phyloP scores from a whole-genome alignment of 1,140 invertebrate species.

The Philopotamus ludificatus region DNA sequence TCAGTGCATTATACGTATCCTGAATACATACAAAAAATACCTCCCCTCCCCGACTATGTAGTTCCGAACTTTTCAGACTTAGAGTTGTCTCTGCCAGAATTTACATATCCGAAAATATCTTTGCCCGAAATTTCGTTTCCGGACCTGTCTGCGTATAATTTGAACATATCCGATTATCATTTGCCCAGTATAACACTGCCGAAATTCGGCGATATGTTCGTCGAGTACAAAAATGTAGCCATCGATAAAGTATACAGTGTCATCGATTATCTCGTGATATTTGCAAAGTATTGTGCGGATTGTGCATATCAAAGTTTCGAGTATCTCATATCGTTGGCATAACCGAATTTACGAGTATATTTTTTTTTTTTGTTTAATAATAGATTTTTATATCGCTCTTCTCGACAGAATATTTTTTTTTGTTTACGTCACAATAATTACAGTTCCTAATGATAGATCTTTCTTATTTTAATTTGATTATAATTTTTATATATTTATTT shows the following conservation, averaged over 20 bases:
- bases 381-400: too few species aligned
- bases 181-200: constrained; percentile 42
- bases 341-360: too few species aligned
- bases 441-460: too few species aligned
- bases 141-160: constrained; percentile 43
- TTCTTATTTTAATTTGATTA: too few species aligned
- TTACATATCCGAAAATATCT: constrained; percentile 31
- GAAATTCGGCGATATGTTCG: constrained; percentile 48
- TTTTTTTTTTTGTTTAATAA: too few species aligned
- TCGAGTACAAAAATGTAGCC: constrained; percentile 50
- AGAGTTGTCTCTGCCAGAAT: constrained; percentile 10
- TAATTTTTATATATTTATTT: too few species aligned
- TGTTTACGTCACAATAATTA: too few species aligned
- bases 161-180: constrained; percentile 35
- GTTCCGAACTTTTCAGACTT: constrained; percentile 44
- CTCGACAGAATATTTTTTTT: too few species aligned
- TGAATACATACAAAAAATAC: constrained; percentile 50
- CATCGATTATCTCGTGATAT: background rate
- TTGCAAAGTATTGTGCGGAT: background rate
- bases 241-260: constrained; percentile 43
- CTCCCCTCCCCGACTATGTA: constrained; percentile 48
- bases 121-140: constrained; percentile 44
- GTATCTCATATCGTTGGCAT: too few species aligned
- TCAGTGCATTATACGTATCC: constrained; percentile 35
- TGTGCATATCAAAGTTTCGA: too few species aligned